These are phyloP conservation scores for Cebus imitator DNA, from an alignment of 2,113 vertebrate species.

Conservation along the genomic window DNA sequence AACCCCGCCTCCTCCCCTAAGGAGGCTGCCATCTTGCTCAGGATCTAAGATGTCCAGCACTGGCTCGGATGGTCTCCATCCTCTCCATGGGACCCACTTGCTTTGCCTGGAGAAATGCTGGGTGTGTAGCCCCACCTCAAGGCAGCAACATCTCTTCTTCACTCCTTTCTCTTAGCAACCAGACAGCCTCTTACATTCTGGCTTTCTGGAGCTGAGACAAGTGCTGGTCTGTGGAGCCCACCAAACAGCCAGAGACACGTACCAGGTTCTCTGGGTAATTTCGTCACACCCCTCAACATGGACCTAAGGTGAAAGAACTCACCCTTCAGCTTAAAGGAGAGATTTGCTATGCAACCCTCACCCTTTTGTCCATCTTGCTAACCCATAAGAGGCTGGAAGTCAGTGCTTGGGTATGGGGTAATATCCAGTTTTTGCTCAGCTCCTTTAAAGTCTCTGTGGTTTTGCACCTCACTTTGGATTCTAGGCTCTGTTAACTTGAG, in stretches of 20 bases:
- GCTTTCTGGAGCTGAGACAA: not conserved
- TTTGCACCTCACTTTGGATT: not conserved
- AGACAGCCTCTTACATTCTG: too few species aligned
- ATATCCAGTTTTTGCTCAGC: not conserved
- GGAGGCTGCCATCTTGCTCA: not conserved
- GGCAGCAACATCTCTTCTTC: not conserved
- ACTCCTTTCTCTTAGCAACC: not conserved
- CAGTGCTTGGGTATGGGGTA: not conserved
- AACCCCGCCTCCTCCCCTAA: rapidly evolving
- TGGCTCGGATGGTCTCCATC: rapidly evolving
- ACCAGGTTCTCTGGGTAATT: not conserved
- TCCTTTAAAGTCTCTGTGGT: not conserved
- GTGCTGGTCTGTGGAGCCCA: too few species aligned
- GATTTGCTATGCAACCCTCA: not conserved
- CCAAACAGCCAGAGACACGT: not conserved
- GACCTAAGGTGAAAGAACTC: not conserved
- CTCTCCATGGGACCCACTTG: not conserved
- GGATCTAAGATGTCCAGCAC: not conserved
- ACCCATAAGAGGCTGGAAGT: not conserved
- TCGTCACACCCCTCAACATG: not conserved
- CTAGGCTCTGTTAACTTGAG: not conserved
- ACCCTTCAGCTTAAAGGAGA: not conserved
- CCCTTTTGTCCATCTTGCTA: not conserved
- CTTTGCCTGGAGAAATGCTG: not conserved
- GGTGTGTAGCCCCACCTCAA: rapidly evolving